phyloP scores from a whole-genome alignment of 2,113 vertebrate genomes.

The Spea bombifrons region DNA sequence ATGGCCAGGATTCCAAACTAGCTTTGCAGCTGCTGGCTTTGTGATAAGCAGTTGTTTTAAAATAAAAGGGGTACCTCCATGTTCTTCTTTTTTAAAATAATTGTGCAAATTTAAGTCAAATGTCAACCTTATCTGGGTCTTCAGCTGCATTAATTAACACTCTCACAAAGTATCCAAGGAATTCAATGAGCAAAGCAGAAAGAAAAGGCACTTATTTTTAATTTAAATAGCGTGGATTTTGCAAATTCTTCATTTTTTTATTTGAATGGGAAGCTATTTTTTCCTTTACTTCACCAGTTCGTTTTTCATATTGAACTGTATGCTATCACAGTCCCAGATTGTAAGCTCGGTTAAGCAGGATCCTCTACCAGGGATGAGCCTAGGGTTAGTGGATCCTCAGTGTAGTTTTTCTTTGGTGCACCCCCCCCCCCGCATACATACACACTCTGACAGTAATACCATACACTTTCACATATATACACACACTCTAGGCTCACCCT shows the following conservation, averaged over 20 bases:
- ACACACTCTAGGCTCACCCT: no score
- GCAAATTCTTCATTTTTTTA: neutral
- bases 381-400: no score
- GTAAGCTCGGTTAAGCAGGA: no score
- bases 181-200: neutral
- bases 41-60: neutral
- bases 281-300: no score
- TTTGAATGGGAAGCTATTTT: neutral
- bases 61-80: neutral
- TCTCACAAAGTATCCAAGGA: slow-evolving; percentile 5
- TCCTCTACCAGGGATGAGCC: no score
- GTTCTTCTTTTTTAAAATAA: neutral
- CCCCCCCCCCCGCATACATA: no score
- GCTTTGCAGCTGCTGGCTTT: neutral
- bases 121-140: slow-evolving; percentile 11
- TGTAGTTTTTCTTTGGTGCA: no score
- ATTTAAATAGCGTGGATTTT: neutral
- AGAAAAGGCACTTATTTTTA: neutral
- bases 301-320: no score
- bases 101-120: neutral
- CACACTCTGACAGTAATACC: no score
- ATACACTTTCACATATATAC: no score
- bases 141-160: slow-evolving; percentile 20
- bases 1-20: neutral
- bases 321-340: no score